A percentile compares a stretch with the other conserved stretches of the same genome.
These are phyloP conservation scores for Glaucopsyche alexis DNA, from an alignment of 2,888 invertebrate species.

Conservation along the genomic window DNA sequence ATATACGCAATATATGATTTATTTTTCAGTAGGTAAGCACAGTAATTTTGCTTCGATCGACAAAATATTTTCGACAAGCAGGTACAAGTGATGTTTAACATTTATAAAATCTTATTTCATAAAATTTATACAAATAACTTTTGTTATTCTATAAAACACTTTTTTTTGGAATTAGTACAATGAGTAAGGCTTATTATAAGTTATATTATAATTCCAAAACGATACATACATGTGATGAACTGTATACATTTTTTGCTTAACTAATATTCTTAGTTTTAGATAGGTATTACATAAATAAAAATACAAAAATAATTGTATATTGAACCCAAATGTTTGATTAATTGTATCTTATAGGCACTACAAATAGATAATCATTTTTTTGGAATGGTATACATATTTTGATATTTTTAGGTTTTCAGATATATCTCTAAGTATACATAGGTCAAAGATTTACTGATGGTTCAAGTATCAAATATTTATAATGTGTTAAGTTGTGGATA, in stretches of 20 bases:
- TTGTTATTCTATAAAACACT: conserved; percentile 49
- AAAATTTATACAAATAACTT: conserved; percentile 50
- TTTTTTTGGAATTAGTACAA: conserved; percentile 33
- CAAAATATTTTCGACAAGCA: conserved; percentile 75
- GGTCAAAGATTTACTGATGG: neutral
- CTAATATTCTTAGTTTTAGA: neutral
- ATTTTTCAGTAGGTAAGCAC: conserved; percentile 77
- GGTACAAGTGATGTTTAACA: conserved; percentile 78
- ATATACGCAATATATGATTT: conserved; percentile 73
- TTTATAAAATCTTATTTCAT: conserved; percentile 62
- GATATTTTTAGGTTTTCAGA: conserved; percentile 11
- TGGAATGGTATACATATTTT: conserved; percentile 22
- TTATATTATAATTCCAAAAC: conserved; percentile 25
- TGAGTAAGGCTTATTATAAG: conserved; percentile 27
- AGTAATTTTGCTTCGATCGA: conserved; percentile 79
- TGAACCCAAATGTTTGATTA: neutral
- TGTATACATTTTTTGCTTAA: neutral
- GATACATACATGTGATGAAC: conserved; percentile 26
- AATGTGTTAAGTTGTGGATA: no score
- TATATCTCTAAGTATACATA: neutral
- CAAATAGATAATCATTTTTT: neutral
- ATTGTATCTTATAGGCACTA: neutral
- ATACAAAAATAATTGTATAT: conserved; percentile 1
- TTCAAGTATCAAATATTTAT: no score
- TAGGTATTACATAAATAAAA: neutral